Base-by-base conservation (phyloP, 2,888 invertebrate species). In the Erpobdella octoculata region DNA sequence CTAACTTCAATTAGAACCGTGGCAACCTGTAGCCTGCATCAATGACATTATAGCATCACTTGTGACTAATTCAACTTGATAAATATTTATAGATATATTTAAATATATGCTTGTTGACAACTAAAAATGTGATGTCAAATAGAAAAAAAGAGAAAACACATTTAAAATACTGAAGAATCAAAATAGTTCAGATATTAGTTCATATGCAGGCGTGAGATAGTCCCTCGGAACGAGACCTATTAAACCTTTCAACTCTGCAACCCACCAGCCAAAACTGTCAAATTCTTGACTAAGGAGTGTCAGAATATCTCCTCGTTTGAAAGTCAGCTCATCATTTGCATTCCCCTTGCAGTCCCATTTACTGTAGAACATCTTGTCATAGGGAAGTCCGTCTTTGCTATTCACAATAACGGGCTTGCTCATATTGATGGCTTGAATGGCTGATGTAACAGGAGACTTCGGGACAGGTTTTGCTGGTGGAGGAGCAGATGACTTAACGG, bases 241-340 rank as follows among this genome's bases (percentile, higher is more conserved):
- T 38, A 18, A n/a, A 1, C 53, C 48, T 8, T 48, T 38, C 48
- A 68, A 36, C 46, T 68, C 41, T 4, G 38, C 68, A 1, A 68
- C 68, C 68, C 68, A 68, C 68, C 68, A 68, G 1, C 68, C 68
- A 48, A 68, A 68, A 46, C 48, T 46, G 31, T 68, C 68, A 33
- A 68, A 68, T 48, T 68, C 28, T 15, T 46, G 68, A 46, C 68
- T 68, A 25, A 68, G 1, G 46, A 68, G 31, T 15, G 48, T 68
- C 53, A 68, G 18, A 18, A 68, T 38, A 3, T 68, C 68, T 21
- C 68, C 68, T 46, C 6, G 25, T 4, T 68, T 48, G 28, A 68
- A 41, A 21, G 31, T 25, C 9, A 68, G 48, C n/a, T 68, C 68
- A 6, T 68, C 48, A 31, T 68, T 38, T 18, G 37, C 53, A 68